A percentile compares a stretch with the other conserved stretches of the same genome.
Conservation (phyloP, 1,140 invertebrate species). For the Heterodera schachtii region DNA sequence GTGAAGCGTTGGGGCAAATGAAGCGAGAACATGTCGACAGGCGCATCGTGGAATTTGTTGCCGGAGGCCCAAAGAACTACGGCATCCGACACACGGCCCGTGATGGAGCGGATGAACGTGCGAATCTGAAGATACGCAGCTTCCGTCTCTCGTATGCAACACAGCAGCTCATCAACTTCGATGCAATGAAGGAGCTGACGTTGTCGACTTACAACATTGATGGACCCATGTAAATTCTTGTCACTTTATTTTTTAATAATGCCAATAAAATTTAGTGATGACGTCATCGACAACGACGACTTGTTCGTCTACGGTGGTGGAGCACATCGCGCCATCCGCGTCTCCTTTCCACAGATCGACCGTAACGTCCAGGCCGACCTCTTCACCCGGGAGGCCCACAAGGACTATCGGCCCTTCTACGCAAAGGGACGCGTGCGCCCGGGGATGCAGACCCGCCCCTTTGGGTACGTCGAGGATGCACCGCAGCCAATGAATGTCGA, state of each 20-base stretch:
- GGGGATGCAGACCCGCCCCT: no score
- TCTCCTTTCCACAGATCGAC: not conserved
- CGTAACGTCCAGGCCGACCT: not conserved
- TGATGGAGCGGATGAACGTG: slow-evolving; percentile 1
- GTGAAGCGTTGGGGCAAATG: slow-evolving; percentile 6
- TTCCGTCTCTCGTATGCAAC: slow-evolving; percentile 10
- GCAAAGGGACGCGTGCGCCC: no score
- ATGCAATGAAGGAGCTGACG: slow-evolving; percentile 17
- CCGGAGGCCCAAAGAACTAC: slow-evolving; percentile 29
- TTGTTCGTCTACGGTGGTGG: not conserved
- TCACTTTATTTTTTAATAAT: not conserved
- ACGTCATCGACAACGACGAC: slow-evolving; percentile 14
- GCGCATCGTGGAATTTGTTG: slow-evolving; percentile 22
- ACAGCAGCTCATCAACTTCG: slow-evolving; percentile 10
- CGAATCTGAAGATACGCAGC: slow-evolving; percentile 1
- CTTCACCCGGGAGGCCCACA: not conserved
- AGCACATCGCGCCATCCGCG: slow-evolving; percentile 1
- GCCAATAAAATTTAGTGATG: not conserved
- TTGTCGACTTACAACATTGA: not conserved
- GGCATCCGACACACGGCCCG: slow-evolving; percentile 17
- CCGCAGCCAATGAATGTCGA: not conserved
- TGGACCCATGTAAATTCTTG: not conserved
- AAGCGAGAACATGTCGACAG: not conserved
- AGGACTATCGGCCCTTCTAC: no score
- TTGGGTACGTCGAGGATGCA: no score